Evolutionary conservation across 2,888 invertebrate species (phyloP).

Genomic region (Melanchra persicariae): DNA sequence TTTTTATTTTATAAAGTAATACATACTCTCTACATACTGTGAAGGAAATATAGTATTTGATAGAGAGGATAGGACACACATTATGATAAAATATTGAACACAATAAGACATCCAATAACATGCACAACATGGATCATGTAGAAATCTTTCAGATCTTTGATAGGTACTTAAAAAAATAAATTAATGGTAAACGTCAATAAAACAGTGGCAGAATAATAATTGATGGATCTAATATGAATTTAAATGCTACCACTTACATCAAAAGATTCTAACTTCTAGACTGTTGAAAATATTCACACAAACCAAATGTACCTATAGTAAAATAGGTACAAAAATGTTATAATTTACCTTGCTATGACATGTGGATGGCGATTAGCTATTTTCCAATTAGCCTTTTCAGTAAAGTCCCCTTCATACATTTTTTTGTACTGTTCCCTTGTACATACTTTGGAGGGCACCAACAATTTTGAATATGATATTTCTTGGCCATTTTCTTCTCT

Average conservation of each 20-base stretch:
- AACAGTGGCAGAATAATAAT: slow-evolving; percentile 27
- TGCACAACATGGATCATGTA: slow-evolving; percentile 56
- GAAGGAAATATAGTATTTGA: slow-evolving; percentile 37
- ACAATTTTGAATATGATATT: slow-evolving; percentile 96
- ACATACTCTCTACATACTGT: slow-evolving; percentile 23
- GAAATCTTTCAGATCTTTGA: slow-evolving; percentile 17
- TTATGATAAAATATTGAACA: slow-evolving; percentile 35
- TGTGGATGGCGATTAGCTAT: slow-evolving; percentile 87
- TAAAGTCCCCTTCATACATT: slow-evolving; percentile 87
- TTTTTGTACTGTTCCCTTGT: slow-evolving; percentile 87
- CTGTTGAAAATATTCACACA: slow-evolving; percentile 15
- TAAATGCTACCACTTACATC: slow-evolving; percentile 19
- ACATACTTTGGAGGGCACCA: slow-evolving; percentile 93
- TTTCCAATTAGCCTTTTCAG: slow-evolving; percentile 86
- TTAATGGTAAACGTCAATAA: slow-evolving; percentile 26
- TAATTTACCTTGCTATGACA: slow-evolving; percentile 91
- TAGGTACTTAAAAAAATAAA: slow-evolving; percentile 21
- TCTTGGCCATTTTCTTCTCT: slow-evolving; percentile 96
- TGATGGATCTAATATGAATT: slow-evolving; percentile 24
- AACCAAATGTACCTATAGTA: slow-evolving; percentile 18
- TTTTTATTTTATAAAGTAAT: slow-evolving; percentile 7
- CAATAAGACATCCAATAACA: slow-evolving; percentile 62
- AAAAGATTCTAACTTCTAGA: slow-evolving; percentile 8
- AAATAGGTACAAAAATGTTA: slow-evolving; percentile 20
- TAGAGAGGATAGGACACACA: slow-evolving; percentile 39